Percentiles rank a stretch among this genome's conserved stretches.
phyloP scores from a whole-genome alignment of 2,113 vertebrate species.

The Hemibagrus wyckioides region DNA sequence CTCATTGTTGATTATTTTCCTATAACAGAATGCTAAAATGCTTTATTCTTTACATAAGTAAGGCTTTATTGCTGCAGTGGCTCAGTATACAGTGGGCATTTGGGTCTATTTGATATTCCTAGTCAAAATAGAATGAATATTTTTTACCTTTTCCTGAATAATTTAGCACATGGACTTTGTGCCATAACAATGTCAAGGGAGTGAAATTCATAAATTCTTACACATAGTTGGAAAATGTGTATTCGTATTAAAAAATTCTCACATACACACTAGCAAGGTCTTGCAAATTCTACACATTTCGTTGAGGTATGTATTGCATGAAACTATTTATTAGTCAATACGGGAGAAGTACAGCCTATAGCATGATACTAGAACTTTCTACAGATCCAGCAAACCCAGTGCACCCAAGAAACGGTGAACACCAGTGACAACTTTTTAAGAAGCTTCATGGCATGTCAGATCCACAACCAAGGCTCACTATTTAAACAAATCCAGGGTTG shows the following conservation, averaged over 20 bases:
- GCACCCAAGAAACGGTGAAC: neutral
- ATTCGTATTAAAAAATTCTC: neutral
- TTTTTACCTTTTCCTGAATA: neutral
- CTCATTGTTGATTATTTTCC: neutral
- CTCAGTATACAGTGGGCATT: neutral
- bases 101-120: neutral
- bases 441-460: neutral
- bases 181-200: neutral
- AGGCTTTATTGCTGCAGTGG: neutral
- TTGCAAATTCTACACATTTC: too few species aligned
- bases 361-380: too few species aligned
- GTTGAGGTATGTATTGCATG: neutral
- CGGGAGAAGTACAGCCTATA: neutral
- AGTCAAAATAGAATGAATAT: neutral
- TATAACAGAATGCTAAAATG: neutral
- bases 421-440: neutral
- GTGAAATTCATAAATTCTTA: neutral
- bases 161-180: neutral
- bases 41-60: neutral
- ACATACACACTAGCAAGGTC: neutral
- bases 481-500: conserved; percentile 59
- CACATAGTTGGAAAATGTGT: neutral
- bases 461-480: neutral
- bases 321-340: neutral
- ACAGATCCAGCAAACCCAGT: neutral